phyloP scores from a whole-genome alignment of 2,797 vertebrate genomes.

The Myotis findleyi region DNA sequence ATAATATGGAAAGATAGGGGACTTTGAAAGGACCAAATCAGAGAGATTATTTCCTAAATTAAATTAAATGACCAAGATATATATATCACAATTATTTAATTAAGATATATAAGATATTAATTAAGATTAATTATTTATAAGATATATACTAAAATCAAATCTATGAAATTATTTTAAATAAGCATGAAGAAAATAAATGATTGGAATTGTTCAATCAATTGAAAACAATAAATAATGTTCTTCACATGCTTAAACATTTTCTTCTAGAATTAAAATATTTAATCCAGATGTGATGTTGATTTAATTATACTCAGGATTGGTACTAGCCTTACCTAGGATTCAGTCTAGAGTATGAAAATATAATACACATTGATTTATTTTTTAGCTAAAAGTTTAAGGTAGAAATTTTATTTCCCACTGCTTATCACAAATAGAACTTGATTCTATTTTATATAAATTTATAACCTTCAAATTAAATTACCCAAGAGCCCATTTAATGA shows the following conservation, averaged over 20 bases:
- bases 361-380: not conserved
- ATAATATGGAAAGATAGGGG: not conserved
- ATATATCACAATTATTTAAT: not conserved
- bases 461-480: not conserved
- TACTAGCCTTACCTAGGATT: not conserved
- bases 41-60: constrained; percentile 11
- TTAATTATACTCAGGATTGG: not conserved
- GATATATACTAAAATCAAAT: not conserved
- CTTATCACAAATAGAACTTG: constrained; percentile 3
- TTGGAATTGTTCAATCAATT: constrained; percentile 3
- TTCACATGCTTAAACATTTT: constrained; percentile 15
- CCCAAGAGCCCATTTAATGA: not conserved
- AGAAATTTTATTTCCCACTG: constrained; percentile 1
- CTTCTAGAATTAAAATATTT: constrained; percentile 35
- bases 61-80: not conserved
- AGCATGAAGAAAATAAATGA: not conserved
- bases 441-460: constrained; percentile 21
- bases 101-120: too few relatives aligned
- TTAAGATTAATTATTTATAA: not conserved
- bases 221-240: not conserved
- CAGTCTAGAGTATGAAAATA: constrained; percentile 14
- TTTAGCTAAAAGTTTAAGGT: not conserved
- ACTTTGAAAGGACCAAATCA: not conserved
- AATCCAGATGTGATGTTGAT: not conserved
- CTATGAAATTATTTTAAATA: constrained; percentile 19